Evolutionary conservation across 2,113 vertebrate genomes (phyloP).

Genomic region (Rafetus swinhoei): DNA sequence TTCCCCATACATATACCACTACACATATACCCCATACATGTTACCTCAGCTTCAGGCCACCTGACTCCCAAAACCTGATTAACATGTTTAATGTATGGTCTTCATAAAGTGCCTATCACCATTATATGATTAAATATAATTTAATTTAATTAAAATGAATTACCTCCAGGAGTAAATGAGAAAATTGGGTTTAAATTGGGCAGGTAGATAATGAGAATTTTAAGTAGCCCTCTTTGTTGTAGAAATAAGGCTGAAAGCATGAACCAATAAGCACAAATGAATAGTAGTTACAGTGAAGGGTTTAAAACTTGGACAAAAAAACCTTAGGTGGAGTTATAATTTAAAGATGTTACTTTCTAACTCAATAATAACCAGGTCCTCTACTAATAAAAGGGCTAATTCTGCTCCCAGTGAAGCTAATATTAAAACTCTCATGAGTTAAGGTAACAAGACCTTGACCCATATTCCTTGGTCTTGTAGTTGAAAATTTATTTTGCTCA

Average conservation of each 20-base stretch:
- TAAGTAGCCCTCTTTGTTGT: background rate
- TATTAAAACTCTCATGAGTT: background rate
- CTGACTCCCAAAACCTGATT: slow-evolving; percentile 16
- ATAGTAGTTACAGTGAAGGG: background rate
- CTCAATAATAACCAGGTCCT: background rate
- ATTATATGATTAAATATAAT: background rate
- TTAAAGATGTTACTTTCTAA: background rate
- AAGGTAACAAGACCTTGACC: background rate
- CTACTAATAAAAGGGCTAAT: background rate
- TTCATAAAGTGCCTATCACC: slow-evolving; percentile 34
- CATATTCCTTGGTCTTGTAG: background rate
- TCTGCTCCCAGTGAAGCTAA: background rate
- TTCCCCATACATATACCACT: background rate
- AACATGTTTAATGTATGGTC: slow-evolving; percentile 7
- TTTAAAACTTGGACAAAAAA: background rate
- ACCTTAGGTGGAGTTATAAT: background rate
- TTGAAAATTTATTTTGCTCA: background rate
- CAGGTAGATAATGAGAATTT: background rate
- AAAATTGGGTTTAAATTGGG: background rate
- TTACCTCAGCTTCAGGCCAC: slow-evolving; percentile 11
- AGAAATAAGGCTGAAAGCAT: background rate
- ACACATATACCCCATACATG: slow-evolving; percentile 15
- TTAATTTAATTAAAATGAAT: slow-evolving; percentile 16
- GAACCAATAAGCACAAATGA: background rate
- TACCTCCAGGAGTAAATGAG: background rate